Base-by-base conservation (phyloP, 2,797 vertebrate species). In the Takifugu rubripes region DNA sequence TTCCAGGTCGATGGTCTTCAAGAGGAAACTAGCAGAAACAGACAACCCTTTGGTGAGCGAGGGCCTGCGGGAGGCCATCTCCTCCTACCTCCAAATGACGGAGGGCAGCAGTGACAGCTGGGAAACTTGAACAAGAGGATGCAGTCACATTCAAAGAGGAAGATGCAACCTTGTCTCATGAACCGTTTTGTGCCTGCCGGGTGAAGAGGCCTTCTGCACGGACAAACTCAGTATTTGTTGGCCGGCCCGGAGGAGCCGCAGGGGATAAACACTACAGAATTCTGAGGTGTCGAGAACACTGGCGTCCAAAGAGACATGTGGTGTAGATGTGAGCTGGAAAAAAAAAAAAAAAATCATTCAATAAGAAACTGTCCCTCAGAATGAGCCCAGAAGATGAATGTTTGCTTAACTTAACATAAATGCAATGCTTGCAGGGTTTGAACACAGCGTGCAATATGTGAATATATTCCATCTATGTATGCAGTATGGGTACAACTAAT, bases 11-110 rank as follows among this genome's bases (percentile, higher is more conserved):
- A 60, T 89, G 66, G 75, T 95, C 52, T 78, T 93, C 36, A 81
- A 57, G 0, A 90, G 81, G 61, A 72, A 84, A 0, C 44, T 75
- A 12, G 64, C 77, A 1, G 61, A 78, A 0, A 83, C 55, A 0
- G 88, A 87, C 8, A 80, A 88, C 2, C 90, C 85, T 27, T 87
- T 92, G 57, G 83, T 95, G 81, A 97, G 95, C 1, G 90, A 91
- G 58, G 95, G 95, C 1, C 88, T 95, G 59, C 85, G 92, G 62
- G 93, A 97, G 49, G 88, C 94, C 77, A 88, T 96, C 72, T 90
- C 67, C 83, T 94, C 94, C 58, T 96, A 96, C 76, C 84, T 95
- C 61, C 90, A 88, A 89, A 84, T 96, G 83, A 92, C 93, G 0
- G 92, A 94, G 0, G 74, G 69, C 0, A 29, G n/a, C 2, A 61